A percentile compares a stretch with the other conserved stretches of the same genome.
Conservation (phyloP, 2,888 invertebrate species). For the Thymelicus sylvestris region DNA sequence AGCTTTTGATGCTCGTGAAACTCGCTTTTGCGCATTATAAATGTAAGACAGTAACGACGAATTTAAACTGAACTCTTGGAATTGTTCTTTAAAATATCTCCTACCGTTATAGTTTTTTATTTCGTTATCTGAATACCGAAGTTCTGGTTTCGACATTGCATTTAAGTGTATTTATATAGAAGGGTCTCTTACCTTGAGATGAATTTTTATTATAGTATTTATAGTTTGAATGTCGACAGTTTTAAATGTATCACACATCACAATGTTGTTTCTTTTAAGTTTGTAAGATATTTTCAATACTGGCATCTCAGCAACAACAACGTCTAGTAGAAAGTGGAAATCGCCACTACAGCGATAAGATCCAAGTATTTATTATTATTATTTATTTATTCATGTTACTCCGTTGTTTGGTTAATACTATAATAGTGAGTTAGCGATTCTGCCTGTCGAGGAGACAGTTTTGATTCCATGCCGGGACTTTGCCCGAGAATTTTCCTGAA, state of each 20-base stretch:
- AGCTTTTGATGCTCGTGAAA: neutral
- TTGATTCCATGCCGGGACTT: no score
- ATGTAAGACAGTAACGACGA: neutral
- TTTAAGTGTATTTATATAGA: slow-evolving; percentile 12
- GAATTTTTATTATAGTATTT: neutral
- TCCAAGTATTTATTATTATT: no score
- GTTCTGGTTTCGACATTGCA: neutral
- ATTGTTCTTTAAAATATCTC: slow-evolving; percentile 2
- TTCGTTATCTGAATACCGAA: neutral
- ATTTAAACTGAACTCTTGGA: neutral
- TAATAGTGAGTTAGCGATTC: no score
- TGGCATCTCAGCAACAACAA: no score
- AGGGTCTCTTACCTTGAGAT: neutral
- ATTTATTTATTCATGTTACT: no score
- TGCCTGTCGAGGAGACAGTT: no score
- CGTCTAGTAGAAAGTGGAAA: no score
- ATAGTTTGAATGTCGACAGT: neutral
- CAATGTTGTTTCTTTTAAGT: neutral
- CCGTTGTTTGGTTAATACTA: no score
- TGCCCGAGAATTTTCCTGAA: no score
- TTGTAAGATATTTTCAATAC: no score
- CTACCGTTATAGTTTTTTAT: neutral
- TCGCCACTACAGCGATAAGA: no score
- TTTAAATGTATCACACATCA: neutral
- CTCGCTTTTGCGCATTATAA: neutral